Base-by-base conservation (phyloP, 37 sponge, comb jelly and placozoan genomes). In the Hexactinellida sp. region DNA sequence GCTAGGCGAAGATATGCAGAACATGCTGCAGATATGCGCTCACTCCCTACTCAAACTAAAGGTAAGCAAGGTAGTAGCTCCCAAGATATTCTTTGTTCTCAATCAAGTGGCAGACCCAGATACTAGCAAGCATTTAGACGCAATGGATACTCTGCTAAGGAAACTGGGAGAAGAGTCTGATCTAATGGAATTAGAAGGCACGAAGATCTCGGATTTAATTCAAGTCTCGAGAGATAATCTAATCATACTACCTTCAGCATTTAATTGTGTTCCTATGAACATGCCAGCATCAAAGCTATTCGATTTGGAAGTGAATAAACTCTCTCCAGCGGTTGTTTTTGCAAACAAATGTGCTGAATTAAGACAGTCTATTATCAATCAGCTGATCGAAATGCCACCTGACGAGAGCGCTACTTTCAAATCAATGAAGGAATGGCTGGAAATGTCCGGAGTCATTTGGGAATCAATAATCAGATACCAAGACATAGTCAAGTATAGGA, bases 21-120 rank as follows among this genome's bases (percentile, higher is more conserved):
- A 63, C 13, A 7, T 63, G 1, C 13, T 63, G 13, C 76, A 63
- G 13, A 63, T 63, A 25, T 63, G 76, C 30, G 76, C 76, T 23
- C 13, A 63, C 34, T 63, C 76, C 13, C 76, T 63, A 3, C 21
- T 21, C 76, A 63, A 63, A 63, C 30, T 63, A 3, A 63, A 63
- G 13, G 76, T 63, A n/a, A 63, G 76, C 30, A 63, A 63, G 76
- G 76, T 63, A 10, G 30, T 25, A 63, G 76, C 76, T 1, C 76
- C 76, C 34, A 63, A 63, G 13, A 28, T 63, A 63, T 63, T 63
- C 76, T 63, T 63, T n/a, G 76, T 63, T 63, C 76, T 63, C 76
- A 63, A 63, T 63, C 76, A 63, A 63, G 19, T 21, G 13, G 76
- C 76, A 28, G 76, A 63, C 13, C 76, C 76, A 32, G 30, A 63